Conservation (phyloP, 37 sponge, comb jelly and placozoan genomes). For the Hexactinellida sp. region DNA sequence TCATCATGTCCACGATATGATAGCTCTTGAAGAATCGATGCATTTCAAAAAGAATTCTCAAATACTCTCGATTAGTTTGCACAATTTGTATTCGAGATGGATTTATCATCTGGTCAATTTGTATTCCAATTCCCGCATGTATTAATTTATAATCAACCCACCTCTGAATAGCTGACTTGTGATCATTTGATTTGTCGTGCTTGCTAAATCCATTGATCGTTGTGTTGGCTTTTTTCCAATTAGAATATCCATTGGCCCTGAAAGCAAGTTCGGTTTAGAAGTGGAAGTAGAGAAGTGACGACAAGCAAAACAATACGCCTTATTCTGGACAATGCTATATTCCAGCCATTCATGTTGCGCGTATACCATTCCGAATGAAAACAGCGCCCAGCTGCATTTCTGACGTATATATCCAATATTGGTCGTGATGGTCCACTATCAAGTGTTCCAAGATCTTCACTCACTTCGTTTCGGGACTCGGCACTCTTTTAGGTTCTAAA, state of each 20-base stretch:
- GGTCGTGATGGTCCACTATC: not conserved
- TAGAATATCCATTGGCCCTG: not conserved
- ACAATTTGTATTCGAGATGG: not conserved
- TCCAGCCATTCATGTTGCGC: not conserved
- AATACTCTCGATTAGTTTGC: not conserved
- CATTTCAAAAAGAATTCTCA: not conserved
- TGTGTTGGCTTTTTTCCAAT: not conserved
- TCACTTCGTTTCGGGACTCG: not conserved
- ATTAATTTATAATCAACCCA: not conserved
- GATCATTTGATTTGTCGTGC: not conserved
- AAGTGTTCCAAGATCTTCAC: not conserved
- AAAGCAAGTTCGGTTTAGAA: not conserved
- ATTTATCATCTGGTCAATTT: not conserved
- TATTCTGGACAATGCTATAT: not conserved
- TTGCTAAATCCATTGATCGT: not conserved
- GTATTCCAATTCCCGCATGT: not conserved
- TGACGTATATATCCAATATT: not conserved
- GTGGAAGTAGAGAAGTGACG: not conserved
- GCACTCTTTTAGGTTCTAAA: not conserved
- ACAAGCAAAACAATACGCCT: not conserved
- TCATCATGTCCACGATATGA: not conserved
- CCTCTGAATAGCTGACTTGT: not conserved
- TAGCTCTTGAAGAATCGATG: not conserved
- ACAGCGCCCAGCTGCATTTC: not conserved
- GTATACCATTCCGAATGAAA: not conserved